Percentiles rank a stretch among this genome's conserved stretches.
These are phyloP conservation scores for Cygnus buccinator DNA, from an alignment of 2,113 vertebrate species.

Conservation along the genomic window DNA sequence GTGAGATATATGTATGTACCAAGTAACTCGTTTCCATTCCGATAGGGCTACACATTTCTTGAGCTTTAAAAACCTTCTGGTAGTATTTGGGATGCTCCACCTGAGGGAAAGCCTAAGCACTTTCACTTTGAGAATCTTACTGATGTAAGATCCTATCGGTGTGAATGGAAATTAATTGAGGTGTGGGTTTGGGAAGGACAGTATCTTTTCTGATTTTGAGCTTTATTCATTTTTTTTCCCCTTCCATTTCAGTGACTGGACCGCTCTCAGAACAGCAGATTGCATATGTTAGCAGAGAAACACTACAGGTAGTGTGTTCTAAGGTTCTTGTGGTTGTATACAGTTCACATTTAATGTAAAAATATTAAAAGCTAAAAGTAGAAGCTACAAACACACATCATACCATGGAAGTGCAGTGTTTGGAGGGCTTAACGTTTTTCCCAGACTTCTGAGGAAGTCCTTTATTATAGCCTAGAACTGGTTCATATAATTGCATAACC, in stretches of 20 bases:
- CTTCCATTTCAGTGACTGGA: constrained; percentile 87
- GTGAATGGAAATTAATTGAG: not conserved
- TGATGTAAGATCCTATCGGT: not conserved
- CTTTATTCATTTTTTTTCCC: not conserved
- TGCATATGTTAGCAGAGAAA: constrained; percentile 97
- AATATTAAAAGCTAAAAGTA: not conserved
- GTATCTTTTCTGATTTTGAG: not conserved
- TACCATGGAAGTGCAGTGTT: not conserved
- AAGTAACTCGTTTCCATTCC: not conserved
- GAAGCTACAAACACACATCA: not conserved
- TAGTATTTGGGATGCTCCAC: not conserved
- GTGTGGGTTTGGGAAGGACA: not conserved
- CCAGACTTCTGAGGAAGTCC: not conserved
- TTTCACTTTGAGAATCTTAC: not conserved
- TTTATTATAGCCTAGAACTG: not conserved
- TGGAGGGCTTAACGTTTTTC: not conserved
- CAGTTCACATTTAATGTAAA: not conserved
- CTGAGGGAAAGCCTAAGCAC: not conserved
- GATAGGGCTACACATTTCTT: not conserved
- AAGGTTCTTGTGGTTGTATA: not conserved
- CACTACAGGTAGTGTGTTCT: constrained; percentile 87
- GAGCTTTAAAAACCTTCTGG: not conserved
- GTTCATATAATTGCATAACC: not conserved
- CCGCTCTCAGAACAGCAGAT: constrained; percentile 97
- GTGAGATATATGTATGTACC: not conserved